These are phyloP conservation scores for Nephila pilipes DNA, from an alignment of 1,140 invertebrate genomes.

Conservation along the genomic window DNA sequence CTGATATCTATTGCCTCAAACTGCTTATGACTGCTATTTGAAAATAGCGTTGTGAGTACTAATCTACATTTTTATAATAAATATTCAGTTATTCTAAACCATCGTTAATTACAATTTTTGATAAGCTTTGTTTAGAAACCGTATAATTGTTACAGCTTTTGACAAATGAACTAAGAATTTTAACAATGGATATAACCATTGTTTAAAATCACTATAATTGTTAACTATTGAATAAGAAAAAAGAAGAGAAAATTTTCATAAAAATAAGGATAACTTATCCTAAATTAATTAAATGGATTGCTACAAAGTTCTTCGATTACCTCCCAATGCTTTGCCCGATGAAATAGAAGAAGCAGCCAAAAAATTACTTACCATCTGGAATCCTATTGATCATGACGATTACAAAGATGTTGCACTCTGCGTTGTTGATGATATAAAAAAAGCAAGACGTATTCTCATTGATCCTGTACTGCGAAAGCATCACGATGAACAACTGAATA, in stretches of 20 bases:
- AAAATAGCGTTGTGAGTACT: no score
- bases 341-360: constrained; percentile 5
- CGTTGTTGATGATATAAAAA: constrained; percentile 9
- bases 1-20: no score
- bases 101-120: no score
- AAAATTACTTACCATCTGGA: background rate
- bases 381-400: constrained; percentile 17
- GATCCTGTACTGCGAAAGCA: background rate
- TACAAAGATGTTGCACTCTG: constrained; percentile 24
- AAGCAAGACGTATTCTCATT: constrained; percentile 26
- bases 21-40: no score
- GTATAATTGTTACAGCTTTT: no score
- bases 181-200: no score
- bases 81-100: no score
- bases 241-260: background rate
- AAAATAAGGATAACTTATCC: background rate
- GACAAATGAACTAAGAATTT: no score
- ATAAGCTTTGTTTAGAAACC: no score
- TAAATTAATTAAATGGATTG: background rate
- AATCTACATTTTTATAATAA: no score
- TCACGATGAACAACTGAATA: background rate
- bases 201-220: no score
- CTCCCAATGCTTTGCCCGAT: background rate
- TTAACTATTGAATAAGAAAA: background rate
- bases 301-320: constrained; percentile 17